phyloP scores from a whole-genome alignment of 2,888 invertebrate genomes.

The Lysandra bellargus region DNA sequence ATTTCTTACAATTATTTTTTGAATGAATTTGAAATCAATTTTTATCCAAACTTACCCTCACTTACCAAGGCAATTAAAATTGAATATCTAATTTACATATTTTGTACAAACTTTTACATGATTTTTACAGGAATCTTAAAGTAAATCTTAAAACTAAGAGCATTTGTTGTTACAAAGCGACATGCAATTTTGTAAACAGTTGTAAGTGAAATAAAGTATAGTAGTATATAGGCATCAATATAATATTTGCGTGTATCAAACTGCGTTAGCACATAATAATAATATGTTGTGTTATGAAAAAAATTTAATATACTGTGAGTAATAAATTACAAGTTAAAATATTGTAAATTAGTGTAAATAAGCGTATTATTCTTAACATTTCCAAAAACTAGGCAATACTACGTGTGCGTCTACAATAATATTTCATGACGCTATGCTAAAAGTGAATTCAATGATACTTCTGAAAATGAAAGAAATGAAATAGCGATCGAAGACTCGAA shows the following conservation, averaged over 20 bases:
- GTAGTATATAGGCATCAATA: slow-evolving; percentile 33
- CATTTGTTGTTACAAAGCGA: slow-evolving; percentile 43
- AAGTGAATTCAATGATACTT: slow-evolving; percentile 41
- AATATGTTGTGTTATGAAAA: slow-evolving; percentile 23
- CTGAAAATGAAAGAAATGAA: slow-evolving; percentile 43
- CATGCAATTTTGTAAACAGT: slow-evolving; percentile 46
- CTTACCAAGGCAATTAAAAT: neutral
- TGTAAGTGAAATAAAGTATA: slow-evolving; percentile 28
- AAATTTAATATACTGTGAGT: slow-evolving; percentile 3
- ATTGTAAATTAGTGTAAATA: neutral
- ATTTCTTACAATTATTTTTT: neutral
- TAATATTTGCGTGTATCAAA: slow-evolving; percentile 35
- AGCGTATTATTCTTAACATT: slow-evolving; percentile 10
- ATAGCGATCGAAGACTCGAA: slow-evolving; percentile 49
- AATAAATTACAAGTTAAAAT: neutral
- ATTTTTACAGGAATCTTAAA: slow-evolving; percentile 17
- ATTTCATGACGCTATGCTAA: slow-evolving; percentile 2
- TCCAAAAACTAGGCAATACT: slow-evolving; percentile 25
- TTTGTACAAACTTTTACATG: slow-evolving; percentile 2
- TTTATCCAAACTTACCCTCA: neutral
- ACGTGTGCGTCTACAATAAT: slow-evolving; percentile 12
- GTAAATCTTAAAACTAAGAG: slow-evolving; percentile 6
- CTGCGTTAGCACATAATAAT: slow-evolving; percentile 32
- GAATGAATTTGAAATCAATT: neutral
- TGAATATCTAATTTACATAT: neutral